Conservation (phyloP, 1,140 invertebrate genomes). For the Cryptotermes secundus region DNA sequence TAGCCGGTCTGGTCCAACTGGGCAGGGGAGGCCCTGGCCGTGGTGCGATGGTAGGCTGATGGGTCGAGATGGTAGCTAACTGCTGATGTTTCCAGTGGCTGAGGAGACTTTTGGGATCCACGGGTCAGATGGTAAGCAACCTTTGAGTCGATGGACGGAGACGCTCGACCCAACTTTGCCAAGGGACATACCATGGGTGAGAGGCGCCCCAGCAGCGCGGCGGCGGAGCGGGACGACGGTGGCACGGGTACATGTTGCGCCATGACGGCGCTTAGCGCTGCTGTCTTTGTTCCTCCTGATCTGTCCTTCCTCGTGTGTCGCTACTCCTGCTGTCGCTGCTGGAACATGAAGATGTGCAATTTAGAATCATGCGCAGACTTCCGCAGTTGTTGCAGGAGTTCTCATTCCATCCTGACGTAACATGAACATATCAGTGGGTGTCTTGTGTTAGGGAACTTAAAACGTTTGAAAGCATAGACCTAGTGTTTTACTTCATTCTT, state of each 20-base stretch:
- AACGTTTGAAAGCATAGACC: no score
- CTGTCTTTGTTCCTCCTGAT: neutral
- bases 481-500: no score
- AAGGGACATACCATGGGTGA: constrained; percentile 57
- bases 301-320: neutral
- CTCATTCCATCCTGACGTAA: no score
- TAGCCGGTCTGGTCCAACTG: neutral
- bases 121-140: neutral
- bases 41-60: constrained; percentile 41
- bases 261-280: constrained; percentile 22
- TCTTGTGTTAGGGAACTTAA: no score
- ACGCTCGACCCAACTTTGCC: constrained; percentile 57
- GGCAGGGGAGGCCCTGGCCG: constrained; percentile 31
- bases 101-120: constrained; percentile 35
- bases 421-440: no score
- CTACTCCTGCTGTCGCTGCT: constrained; percentile 16
- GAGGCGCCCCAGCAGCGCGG: constrained; percentile 42
- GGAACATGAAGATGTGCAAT: neutral
- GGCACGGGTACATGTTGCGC: constrained; percentile 28
- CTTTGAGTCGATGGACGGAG: constrained; percentile 44
- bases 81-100: constrained; percentile 37
- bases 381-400: no score
- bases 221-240: constrained; percentile 20
- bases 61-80: constrained; percentile 39
- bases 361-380: no score